Percentiles rank a stretch among this genome's conserved stretches.
Conservation (phyloP, 2,113 vertebrate species). For the Campylomormyrus tamandua region DNA sequence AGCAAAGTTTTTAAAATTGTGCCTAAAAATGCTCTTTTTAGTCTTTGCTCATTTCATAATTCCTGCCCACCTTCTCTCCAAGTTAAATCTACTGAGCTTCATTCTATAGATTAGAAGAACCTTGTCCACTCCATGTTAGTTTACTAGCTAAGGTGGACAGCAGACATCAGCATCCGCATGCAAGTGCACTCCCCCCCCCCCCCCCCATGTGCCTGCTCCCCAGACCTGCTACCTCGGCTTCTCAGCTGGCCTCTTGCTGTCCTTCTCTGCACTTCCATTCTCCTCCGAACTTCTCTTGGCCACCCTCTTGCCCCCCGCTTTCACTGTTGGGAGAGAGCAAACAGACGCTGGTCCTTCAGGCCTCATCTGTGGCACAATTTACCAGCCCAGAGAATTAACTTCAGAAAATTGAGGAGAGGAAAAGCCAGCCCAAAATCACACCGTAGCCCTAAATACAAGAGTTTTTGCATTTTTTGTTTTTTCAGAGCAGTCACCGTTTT, state of each 20-base stretch:
- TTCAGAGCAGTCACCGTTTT: too few relatives aligned
- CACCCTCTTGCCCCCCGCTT: constrained; percentile 79
- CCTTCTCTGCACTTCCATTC: constrained; percentile 60
- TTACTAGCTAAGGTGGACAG: neutral
- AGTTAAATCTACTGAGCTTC: neutral
- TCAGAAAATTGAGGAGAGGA: neutral
- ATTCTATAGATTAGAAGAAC: neutral
- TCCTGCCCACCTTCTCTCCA: neutral
- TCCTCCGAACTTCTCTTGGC: constrained; percentile 72
- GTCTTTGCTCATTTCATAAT: neutral
- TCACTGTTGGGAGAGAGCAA: constrained; percentile 56
- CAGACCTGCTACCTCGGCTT: constrained; percentile 63
- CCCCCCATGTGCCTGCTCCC: neutral
- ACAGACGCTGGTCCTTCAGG: neutral
- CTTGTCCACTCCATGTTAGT: neutral
- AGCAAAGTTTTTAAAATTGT: neutral
- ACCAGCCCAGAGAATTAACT: neutral
- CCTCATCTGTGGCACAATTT: neutral
- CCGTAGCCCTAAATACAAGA: too few relatives aligned
- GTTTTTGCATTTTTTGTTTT: too few relatives aligned
- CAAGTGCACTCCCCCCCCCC: too few relatives aligned
- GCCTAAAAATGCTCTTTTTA: neutral
- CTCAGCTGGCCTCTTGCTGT: constrained; percentile 58
- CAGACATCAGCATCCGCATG: neutral
- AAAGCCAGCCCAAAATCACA: neutral